Percentiles rank a stretch among this genome's conserved stretches.
These are phyloP conservation scores for Anas flavirostris DNA, from an alignment of 2,797 vertebrate genomes.

Conservation along the genomic window DNA sequence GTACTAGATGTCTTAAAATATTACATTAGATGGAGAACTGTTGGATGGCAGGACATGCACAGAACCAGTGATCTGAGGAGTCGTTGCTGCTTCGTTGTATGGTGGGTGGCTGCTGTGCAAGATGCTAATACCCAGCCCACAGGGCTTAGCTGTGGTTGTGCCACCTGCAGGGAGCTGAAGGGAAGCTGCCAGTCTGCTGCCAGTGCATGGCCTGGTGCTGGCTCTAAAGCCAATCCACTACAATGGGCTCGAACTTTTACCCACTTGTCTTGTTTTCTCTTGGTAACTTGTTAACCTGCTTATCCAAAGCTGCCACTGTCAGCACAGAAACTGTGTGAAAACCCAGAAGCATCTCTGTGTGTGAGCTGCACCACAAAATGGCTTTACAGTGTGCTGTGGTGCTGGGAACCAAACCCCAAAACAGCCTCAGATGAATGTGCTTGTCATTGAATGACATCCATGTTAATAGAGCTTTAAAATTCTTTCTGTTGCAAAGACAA, in stretches of 20 bases:
- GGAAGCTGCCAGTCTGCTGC: not conserved
- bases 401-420: no score
- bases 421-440: accelerated
- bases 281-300: accelerated
- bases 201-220: accelerated
- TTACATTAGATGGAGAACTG: not conserved
- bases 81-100: no score
- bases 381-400: not conserved
- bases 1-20: not conserved
- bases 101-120: accelerated
- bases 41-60: not conserved
- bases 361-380: accelerated
- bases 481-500: not conserved
- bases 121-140: accelerated
- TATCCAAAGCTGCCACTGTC: not conserved
- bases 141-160: not conserved
- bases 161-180: not conserved
- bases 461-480: accelerated
- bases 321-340: not conserved
- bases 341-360: accelerated
- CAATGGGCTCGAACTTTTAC: not conserved
- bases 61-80: no score
- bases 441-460: accelerated
- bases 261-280: not conserved
- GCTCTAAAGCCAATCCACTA: not conserved